Evolutionary conservation across 2,113 vertebrate species (phyloP).

Genomic region (Xyliphius kryptos): DNA sequence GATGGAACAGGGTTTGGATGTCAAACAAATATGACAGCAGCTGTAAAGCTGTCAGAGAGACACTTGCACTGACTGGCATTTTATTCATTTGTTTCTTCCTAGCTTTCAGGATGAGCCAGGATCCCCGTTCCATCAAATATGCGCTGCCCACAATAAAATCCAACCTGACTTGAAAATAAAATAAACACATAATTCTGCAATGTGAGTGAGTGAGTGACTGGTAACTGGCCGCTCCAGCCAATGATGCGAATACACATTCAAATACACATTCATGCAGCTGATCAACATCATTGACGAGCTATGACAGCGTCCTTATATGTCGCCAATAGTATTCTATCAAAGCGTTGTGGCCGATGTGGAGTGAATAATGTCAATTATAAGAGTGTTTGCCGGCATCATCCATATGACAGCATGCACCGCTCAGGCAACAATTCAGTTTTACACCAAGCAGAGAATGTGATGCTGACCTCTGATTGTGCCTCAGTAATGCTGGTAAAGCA

Average conservation of each 20-base stretch:
- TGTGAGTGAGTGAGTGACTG: too few species aligned
- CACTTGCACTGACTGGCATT: conserved; percentile 38
- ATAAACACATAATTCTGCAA: too few species aligned
- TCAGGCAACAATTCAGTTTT: conserved; percentile 29
- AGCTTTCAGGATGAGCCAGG: background rate
- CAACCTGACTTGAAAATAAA: too few species aligned
- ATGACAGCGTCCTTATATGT: too few species aligned
- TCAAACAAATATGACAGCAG: conserved; percentile 49
- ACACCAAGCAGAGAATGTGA: conserved; percentile 31
- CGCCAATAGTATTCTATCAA: too few species aligned
- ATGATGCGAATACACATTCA: too few species aligned
- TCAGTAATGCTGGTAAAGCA: conserved; percentile 35
- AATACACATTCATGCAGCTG: too few species aligned
- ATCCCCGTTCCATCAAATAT: too few species aligned
- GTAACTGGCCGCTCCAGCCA: too few species aligned
- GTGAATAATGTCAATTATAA: conserved; percentile 22
- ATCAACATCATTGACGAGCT: too few species aligned
- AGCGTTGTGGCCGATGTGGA: too few species aligned
- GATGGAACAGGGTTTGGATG: conserved; percentile 23
- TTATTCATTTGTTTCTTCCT: conserved; percentile 40
- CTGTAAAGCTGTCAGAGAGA: conserved; percentile 41
- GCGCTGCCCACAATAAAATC: too few species aligned
- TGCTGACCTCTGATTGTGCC: conserved; percentile 23
- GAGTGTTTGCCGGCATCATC: conserved; percentile 30
- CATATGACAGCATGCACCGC: conserved; percentile 17